These are phyloP conservation scores for Ptyas mucosa DNA, from an alignment of 2,113 vertebrate genomes.

Conservation along the genomic window DNA sequence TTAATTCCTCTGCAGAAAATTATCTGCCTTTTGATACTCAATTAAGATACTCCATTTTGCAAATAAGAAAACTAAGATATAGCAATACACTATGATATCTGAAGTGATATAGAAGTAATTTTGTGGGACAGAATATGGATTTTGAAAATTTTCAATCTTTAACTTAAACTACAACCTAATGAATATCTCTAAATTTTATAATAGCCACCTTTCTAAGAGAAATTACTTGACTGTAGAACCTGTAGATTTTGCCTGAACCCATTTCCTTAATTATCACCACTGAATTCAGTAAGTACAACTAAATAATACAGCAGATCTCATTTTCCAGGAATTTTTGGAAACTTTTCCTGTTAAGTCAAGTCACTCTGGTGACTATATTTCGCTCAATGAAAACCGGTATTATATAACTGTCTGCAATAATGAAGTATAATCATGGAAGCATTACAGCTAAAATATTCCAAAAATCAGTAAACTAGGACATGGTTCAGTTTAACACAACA, in stretches of 20 bases:
- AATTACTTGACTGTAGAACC: not conserved
- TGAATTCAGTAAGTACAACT: not conserved
- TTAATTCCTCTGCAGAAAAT: constrained; percentile 29
- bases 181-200: not conserved
- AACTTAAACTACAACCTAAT: not conserved
- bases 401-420: not conserved
- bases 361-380: constrained; percentile 30
- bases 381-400: not conserved
- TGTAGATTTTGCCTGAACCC: not conserved
- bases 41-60: constrained; percentile 24
- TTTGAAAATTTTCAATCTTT: constrained; percentile 5
- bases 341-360: not conserved
- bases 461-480: constrained; percentile 31
- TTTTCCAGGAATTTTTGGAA: not conserved
- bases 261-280: not conserved
- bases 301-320: not conserved
- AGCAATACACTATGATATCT: constrained; percentile 24
- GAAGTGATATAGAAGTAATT: constrained; percentile 17
- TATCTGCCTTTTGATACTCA: not conserved
- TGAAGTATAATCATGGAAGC: constrained; percentile 24
- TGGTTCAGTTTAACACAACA: constrained; percentile 40
- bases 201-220: constrained; percentile 17
- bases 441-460: constrained; percentile 7
- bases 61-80: constrained; percentile 25
- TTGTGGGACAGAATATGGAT: not conserved